These are phyloP conservation scores for Clarias magur DNA, from an alignment of 2,113 vertebrate species.

Conservation along the genomic window DNA sequence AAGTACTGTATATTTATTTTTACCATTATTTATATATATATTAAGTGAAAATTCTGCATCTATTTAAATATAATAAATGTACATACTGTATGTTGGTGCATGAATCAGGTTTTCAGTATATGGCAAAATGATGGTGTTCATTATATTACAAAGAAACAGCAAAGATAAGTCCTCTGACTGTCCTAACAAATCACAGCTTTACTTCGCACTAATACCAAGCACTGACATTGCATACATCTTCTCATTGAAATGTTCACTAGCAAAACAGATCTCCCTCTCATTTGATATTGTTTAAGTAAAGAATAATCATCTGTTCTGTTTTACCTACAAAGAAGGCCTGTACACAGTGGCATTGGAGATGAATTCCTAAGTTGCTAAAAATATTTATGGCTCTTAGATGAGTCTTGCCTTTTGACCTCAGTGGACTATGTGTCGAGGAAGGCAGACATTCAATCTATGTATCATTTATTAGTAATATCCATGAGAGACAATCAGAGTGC, in stretches of 20 bases:
- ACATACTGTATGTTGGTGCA: too few species aligned
- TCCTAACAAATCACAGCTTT: neutral
- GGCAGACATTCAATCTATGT: slow-evolving; percentile 4
- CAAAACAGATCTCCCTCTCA: neutral
- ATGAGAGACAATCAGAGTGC: slow-evolving; percentile 6
- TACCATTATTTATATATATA: too few species aligned
- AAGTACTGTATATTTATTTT: too few species aligned
- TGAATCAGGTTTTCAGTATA: neutral
- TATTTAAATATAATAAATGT: too few species aligned
- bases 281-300: neutral
- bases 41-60: too few species aligned
- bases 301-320: slow-evolving; percentile 24
- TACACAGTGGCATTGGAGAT: neutral
- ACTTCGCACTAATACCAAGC: neutral
- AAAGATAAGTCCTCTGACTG: neutral
- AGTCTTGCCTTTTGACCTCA: neutral
- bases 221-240: neutral
- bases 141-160: neutral
- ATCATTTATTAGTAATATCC: slow-evolving; percentile 21
- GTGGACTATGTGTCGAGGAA: neutral
- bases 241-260: neutral
- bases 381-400: neutral
- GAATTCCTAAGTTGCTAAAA: neutral
- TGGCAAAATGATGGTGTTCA: neutral
- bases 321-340: neutral